Conservation (phyloP, 2,797 vertebrate genomes). For the Ammospiza maritima region DNA sequence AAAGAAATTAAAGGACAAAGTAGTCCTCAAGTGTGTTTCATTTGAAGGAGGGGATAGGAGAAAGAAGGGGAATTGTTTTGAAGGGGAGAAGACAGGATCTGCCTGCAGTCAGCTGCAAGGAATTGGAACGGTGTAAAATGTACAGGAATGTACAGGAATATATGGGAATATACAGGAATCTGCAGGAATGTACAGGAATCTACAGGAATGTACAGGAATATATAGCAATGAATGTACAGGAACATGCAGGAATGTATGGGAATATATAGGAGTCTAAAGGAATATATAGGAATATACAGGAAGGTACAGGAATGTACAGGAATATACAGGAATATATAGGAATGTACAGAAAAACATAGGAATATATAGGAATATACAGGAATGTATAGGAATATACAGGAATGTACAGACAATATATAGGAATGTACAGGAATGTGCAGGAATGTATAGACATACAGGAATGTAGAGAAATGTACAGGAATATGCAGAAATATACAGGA, state of each 20-base stretch:
- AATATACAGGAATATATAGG: background rate
- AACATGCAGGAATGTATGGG: background rate
- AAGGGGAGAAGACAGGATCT: slow-evolving; percentile 8
- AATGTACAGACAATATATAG: background rate
- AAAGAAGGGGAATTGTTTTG: slow-evolving; percentile 32
- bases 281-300: background rate
- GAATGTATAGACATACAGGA: background rate
- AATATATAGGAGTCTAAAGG: background rate
- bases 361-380: background rate
- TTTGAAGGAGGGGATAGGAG: background rate
- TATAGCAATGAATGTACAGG: background rate
- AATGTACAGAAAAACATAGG: background rate
- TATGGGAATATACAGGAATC: background rate
- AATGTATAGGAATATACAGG: background rate
- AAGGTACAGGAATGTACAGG: background rate
- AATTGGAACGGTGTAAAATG: background rate
- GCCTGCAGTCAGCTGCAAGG: background rate
- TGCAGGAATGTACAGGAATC: background rate
- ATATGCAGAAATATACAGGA: background rate
- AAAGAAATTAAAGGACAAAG: slow-evolving; percentile 65
- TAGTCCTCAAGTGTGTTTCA: slow-evolving; percentile 11
- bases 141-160: background rate
- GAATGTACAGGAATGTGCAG: background rate
- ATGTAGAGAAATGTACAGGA: background rate
- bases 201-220: background rate